phyloP scores from a whole-genome alignment of 1,140 invertebrate genomes.

The Drosophila kikkawai region DNA sequence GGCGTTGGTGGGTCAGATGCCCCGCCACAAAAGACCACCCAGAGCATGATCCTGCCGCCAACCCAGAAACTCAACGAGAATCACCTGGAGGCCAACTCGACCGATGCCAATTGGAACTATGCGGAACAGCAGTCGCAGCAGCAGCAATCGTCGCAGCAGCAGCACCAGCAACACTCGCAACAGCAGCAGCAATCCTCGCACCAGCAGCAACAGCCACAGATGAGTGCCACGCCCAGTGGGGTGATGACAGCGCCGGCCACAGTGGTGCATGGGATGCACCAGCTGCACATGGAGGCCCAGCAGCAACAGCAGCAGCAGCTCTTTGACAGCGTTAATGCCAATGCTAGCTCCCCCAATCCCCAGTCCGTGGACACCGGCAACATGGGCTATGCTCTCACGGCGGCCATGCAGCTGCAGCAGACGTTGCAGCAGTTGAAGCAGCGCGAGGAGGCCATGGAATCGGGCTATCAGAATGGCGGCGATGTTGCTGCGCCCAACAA shows the following conservation, averaged over 20 bases:
- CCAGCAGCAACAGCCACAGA: conserved; percentile 34
- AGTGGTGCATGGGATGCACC: conserved; percentile 80
- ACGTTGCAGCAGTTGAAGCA: conserved; percentile 78
- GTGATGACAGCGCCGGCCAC: conserved; percentile 79
- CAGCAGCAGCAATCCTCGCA: conserved; percentile 34
- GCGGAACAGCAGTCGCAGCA: conserved; percentile 43
- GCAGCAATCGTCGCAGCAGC: conserved; percentile 21
- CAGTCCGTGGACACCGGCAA: conserved; percentile 57
- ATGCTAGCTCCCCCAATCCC: conserved; percentile 56
- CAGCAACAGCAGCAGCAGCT: conserved; percentile 67
- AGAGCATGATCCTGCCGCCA: conserved; percentile 82
- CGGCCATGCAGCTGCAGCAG: conserved; percentile 76
- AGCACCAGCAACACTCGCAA: conserved; percentile 20
- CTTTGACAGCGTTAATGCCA: conserved; percentile 72
- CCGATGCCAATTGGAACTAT: conserved; percentile 83
- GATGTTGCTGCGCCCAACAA: conserved; percentile 32
- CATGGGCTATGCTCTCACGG: conserved; percentile 77
- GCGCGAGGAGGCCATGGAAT: conserved; percentile 68
- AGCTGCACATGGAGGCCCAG: conserved; percentile 61
- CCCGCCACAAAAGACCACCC: conserved; percentile 73
- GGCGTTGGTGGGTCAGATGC: conserved; percentile 14
- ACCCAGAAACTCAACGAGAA: conserved; percentile 73
- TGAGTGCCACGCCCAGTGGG: conserved; percentile 64
- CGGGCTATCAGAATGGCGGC: conserved; percentile 73
- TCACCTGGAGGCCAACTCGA: conserved; percentile 67